Base-by-base conservation (phyloP, 2,113 vertebrate species). In the Aldabrachelys gigantea region DNA sequence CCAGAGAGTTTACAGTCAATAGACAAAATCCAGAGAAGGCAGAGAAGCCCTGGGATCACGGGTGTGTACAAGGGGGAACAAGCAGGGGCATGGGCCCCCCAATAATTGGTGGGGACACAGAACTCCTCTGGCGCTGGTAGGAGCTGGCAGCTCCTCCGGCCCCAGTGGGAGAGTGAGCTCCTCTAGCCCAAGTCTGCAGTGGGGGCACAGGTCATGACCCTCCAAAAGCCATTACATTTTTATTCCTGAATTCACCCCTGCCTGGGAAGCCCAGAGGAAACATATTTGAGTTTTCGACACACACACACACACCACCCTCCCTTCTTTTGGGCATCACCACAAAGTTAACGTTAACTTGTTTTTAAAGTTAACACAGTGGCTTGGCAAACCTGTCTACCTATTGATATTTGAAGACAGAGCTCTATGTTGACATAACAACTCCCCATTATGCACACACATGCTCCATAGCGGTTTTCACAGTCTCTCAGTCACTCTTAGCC, bases 401-500 rank as follows among this genome's bases (percentile, higher is more conserved):
- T 65, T 31, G 29, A 35, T 65, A 65, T 65, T 65, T 35, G 59
- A 62, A 62, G 31, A 65, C 14, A 35, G 59, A 35, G 13, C 31
- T 35, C 59, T 65, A 17, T 65, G 59, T 35, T 5, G 2, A 5
- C 11, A 59, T 59, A 31, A 88, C 72, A 82, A 84, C 1, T 81
- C 53, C 69, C 84, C 44, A 19, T 5, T 19, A n/a, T 5, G 16
- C 49, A 53, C 1, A 0, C 9, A 82, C 35, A 2, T n/a, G 25
- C 38, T 85, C 41, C 52, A 75, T 24, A 81, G 19, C 21, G 29
- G 17, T 85, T 87, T 85, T 89, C 50, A 49, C 24, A 44, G 19
- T 16, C 72, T 88, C 16, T 47, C 65, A 52, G 16, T 31, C 53
- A 17, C 35, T 14, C 0, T 8, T 88, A 62, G 69, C 24, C 10